Conservation (phyloP, 2,888 invertebrate genomes). For the Platycnemis pennipes region DNA sequence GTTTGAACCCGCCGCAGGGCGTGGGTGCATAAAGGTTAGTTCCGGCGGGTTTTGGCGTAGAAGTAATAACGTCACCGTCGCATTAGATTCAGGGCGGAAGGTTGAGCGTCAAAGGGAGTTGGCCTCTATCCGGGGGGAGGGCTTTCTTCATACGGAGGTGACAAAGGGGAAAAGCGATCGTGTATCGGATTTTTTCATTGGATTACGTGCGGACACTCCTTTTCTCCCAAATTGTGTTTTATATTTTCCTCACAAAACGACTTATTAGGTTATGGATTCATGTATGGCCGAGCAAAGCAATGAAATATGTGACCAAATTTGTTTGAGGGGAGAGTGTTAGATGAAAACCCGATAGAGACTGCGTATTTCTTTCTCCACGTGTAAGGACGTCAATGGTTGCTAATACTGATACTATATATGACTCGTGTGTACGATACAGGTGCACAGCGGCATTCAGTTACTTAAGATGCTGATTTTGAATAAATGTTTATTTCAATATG, state of each 20-base stretch:
- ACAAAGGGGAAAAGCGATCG: background rate
- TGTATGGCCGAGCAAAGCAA: background rate
- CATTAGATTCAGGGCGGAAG: background rate
- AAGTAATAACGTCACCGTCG: background rate
- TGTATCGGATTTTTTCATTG: background rate
- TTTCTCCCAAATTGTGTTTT: background rate
- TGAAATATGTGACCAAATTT: no score
- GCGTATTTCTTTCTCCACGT: no score
- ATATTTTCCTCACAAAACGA: background rate
- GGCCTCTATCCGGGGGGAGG: background rate
- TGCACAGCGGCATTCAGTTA: no score
- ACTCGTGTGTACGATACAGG: no score
- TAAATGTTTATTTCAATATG: no score
- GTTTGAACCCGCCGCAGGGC: background rate
- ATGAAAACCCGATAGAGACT: no score
- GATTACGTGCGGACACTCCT: background rate
- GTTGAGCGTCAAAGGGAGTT: background rate
- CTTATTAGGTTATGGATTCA: background rate
- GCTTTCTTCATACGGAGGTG: background rate
- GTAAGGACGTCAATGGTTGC: no score
- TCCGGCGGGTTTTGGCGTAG: background rate
- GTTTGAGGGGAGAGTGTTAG: no score
- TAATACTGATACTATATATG: no score
- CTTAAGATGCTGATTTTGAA: no score
- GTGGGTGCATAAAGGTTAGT: background rate